Conservation (phyloP, 2,888 invertebrate genomes). For the Formica aserva region DNA sequence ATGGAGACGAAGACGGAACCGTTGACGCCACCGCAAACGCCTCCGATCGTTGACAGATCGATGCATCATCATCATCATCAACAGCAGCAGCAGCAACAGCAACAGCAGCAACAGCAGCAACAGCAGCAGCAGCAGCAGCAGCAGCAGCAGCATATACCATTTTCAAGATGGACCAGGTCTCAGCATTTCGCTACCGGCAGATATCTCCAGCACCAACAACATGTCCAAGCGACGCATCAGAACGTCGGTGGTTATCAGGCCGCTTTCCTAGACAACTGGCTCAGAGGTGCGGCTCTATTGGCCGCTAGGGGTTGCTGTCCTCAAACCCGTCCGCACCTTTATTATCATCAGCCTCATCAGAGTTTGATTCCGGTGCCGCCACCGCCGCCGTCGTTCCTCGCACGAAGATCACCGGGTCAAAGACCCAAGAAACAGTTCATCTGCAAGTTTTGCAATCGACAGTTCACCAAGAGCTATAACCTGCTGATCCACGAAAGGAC, state of each 20-base stretch:
- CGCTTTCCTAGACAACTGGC: conserved; percentile 81
- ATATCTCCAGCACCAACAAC: conserved; percentile 68
- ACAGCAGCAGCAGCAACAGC: conserved; percentile 41
- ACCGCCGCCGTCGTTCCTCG: conserved; percentile 87
- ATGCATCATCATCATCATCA: conserved; percentile 52
- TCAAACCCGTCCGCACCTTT: conserved; percentile 75
- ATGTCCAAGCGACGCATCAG: conserved; percentile 68
- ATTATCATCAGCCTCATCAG: conserved; percentile 72
- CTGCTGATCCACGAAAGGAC: conserved; percentile 98
- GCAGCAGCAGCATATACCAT: conserved; percentile 42
- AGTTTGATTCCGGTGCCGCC: conserved; percentile 75
- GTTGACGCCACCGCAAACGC: conserved; percentile 83
- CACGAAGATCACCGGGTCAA: conserved; percentile 91
- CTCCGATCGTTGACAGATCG: conserved; percentile 77
- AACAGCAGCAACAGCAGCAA: neutral
- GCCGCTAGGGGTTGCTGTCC: conserved; percentile 85
- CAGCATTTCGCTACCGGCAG: conserved; percentile 66
- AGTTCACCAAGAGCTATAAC: conserved; percentile 99
- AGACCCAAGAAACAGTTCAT: conserved; percentile 99
- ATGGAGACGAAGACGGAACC: conserved; percentile 84
- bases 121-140: conserved; percentile 55
- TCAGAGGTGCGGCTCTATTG: conserved; percentile 79
- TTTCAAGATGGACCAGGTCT: conserved; percentile 77
- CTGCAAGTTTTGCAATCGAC: conserved; percentile 98
- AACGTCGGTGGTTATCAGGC: conserved; percentile 78